phyloP scores from a whole-genome alignment of 2,888 invertebrate species.

The Drosophila suboccidentalis region DNA sequence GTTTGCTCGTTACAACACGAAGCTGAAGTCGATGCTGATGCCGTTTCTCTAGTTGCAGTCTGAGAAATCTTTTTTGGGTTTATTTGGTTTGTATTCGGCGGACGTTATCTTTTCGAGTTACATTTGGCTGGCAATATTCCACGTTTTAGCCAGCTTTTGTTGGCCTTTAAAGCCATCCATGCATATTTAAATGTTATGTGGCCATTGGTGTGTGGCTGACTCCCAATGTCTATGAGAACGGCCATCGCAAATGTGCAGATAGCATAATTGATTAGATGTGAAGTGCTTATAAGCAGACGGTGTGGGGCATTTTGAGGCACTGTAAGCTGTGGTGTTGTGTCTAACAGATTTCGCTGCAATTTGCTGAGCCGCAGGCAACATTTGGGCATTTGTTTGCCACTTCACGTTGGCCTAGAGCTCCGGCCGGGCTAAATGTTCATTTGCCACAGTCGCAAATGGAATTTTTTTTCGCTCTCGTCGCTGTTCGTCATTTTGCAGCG shows the following conservation, averaged over 20 bases:
- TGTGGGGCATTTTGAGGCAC: not conserved
- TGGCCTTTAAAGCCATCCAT: constrained; percentile 63
- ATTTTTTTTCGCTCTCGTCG: constrained; percentile 45
- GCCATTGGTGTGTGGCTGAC: constrained; percentile 53
- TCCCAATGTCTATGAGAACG: constrained; percentile 13
- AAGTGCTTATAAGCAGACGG: constrained; percentile 66
- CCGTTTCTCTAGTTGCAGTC: constrained; percentile 16
- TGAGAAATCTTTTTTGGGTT: constrained; percentile 42
- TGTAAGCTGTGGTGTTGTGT: constrained; percentile 1
- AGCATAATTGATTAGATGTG: constrained; percentile 78
- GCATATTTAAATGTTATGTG: constrained; percentile 76
- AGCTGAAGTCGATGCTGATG: constrained; percentile 24
- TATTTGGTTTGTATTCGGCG: constrained; percentile 54
- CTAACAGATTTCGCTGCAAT: constrained; percentile 47
- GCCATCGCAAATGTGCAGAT: constrained; percentile 62
- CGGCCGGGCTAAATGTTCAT: constrained; percentile 49
- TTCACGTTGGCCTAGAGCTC: constrained; percentile 26
- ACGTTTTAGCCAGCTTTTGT: constrained; percentile 21
- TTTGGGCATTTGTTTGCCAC: constrained; percentile 32
- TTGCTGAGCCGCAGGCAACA: constrained; percentile 26
- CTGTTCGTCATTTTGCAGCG: constrained; percentile 74
- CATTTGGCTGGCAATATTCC: constrained; percentile 35
- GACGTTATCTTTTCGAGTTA: constrained; percentile 33
- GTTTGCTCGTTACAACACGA: constrained; percentile 9
- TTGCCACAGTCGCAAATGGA: constrained; percentile 50